These are phyloP conservation scores for Diadema setosum DNA, from an alignment of 35 echinoderm and acorn worm genomes.

Conservation along the genomic window DNA sequence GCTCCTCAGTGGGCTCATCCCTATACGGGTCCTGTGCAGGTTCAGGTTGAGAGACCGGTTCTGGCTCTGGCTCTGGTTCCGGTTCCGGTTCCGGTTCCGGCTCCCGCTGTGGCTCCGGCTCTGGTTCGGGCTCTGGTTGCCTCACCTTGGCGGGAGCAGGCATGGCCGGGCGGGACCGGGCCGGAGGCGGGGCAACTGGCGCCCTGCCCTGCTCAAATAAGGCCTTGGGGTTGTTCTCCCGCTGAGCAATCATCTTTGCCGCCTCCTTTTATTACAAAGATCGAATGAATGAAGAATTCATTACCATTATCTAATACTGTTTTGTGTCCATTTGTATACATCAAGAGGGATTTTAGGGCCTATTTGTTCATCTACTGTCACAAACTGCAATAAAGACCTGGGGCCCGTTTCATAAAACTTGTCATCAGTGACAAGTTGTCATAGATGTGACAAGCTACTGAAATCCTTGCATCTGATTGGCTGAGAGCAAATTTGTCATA, in stretches of 20 bases:
- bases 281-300: neutral
- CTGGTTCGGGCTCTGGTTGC: conserved; percentile 45
- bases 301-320: conserved; percentile 30
- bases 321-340: too few relatives aligned
- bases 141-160: neutral
- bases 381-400: too few relatives aligned
- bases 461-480: too few relatives aligned
- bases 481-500: too few relatives aligned
- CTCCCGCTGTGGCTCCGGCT: conserved; percentile 29
- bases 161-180: neutral
- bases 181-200: conserved; percentile 5
- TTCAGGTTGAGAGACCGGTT: neutral
- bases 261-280: neutral
- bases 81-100: conserved; percentile 2
- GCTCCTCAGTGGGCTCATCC: neutral
- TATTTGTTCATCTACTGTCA: too few relatives aligned
- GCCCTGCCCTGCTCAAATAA: conserved; percentile 24
- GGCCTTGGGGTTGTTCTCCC: conserved; percentile 42
- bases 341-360: too few relatives aligned
- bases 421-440: too few relatives aligned
- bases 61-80: conserved; percentile 45
- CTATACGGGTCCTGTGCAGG: neutral
- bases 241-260: conserved; percentile 29
- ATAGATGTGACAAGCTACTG: too few relatives aligned
- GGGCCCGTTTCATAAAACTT: too few relatives aligned